Conservation (phyloP, 2,888 invertebrate species). For the Watsonalla binaria region DNA sequence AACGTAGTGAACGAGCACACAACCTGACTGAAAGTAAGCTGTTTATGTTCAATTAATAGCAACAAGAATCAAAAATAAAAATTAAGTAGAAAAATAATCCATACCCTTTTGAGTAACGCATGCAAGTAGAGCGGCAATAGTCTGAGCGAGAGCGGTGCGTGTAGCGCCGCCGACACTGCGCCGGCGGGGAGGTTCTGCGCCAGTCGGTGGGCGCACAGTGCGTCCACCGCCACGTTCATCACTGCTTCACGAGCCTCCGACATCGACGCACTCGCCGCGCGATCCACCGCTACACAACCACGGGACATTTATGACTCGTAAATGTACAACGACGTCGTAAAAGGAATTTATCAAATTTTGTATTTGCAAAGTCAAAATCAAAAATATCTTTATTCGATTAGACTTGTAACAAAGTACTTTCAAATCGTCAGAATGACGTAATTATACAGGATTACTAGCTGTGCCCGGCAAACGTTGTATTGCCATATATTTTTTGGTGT, state of each 20-base stretch:
- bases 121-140: conserved; percentile 93
- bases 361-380: too few species aligned
- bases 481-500: too few species aligned
- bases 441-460: too few species aligned
- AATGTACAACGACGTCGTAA: not conserved
- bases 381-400: too few species aligned
- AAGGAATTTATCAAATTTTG: not conserved
- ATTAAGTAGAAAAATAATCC: too few species aligned
- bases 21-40: too few species aligned
- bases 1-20: too few species aligned
- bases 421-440: too few species aligned
- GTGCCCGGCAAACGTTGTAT: too few species aligned
- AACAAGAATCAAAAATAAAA: too few species aligned
- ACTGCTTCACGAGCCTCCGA: conserved; percentile 97
- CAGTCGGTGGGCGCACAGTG: conserved; percentile 68
- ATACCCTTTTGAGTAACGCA: conserved; percentile 86
- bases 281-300: conserved; percentile 87
- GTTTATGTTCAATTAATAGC: too few species aligned
- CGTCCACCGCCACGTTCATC: conserved; percentile 96
- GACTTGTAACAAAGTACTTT: too few species aligned
- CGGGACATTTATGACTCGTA: not conserved
- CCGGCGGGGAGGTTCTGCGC: conserved; percentile 80
- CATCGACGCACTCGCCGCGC: conserved; percentile 90
- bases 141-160: conserved; percentile 87
- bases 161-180: conserved; percentile 72